These are phyloP conservation scores for Exocentrus adspersus DNA, from an alignment of 2,888 invertebrate species.

Conservation along the genomic window DNA sequence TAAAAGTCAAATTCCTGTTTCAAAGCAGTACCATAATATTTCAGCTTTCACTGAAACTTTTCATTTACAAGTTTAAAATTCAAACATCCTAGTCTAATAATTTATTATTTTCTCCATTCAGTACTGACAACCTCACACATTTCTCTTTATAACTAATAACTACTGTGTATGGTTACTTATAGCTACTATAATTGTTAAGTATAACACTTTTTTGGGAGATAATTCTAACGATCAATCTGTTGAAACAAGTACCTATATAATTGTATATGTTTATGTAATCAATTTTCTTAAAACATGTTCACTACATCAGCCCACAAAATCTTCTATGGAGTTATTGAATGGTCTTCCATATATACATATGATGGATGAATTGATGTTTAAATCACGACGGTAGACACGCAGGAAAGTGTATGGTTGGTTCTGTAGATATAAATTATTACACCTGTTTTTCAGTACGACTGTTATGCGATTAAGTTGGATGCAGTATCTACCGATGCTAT, in stretches of 20 bases:
- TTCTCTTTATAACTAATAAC: neutral
- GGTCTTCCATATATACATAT: neutral
- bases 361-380: neutral
- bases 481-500: too few relatives aligned
- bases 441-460: too few relatives aligned
- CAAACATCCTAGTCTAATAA: neutral
- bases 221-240: neutral
- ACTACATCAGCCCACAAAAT: neutral
- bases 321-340: conserved; percentile 6
- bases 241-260: neutral
- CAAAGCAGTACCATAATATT: neutral
- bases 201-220: neutral
- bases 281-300: conserved; percentile 1
- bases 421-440: neutral
- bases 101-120: neutral
- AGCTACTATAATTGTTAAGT: neutral
- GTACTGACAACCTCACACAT: neutral
- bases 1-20: too few relatives aligned
- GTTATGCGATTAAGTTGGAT: too few relatives aligned
- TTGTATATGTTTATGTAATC: neutral
- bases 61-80: neutral
- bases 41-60: neutral
- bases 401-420: too few relatives aligned
- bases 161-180: neutral
- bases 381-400: too few relatives aligned